Evolutionary conservation across 2,888 invertebrate species (phyloP), one percentile per base, ranked within the genome.

Genomic region (Chrysolina oricalcia): DNA sequence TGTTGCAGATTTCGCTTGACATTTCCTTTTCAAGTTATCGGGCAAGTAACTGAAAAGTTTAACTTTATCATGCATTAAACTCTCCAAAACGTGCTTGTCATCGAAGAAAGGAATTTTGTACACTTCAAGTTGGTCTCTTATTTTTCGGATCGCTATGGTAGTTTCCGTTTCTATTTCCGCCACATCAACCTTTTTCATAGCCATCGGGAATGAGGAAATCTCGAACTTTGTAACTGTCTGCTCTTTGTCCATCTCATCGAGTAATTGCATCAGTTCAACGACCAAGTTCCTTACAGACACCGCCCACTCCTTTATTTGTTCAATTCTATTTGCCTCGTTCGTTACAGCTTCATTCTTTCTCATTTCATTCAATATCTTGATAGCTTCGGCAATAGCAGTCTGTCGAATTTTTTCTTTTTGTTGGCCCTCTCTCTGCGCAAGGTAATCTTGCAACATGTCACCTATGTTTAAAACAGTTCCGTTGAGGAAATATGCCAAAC

Each of bases 401-500:
- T 81, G 80, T 83, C 91, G 89, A 48, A 89, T 83, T 43, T 80
- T 80, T 85, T 92, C 91, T 72, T 81, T 80, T 43, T 81, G 80
- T 72, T 86, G 84, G 4, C 79, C 75, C 56, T 82, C 77, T 66
- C 82, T 83, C 65, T 83, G 76, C 56, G 81, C 76, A 50, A 82
- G 68, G 72, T 79, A 86, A 17, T 75, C 76, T 35, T 78, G 76
- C 46, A 85, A 77, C 59, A 88, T 74, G 71, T 88, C 83, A 3
- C 78, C 76, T 71, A 89, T 90, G 80, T 87, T 85, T 63, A 92
- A 87, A 48, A 92, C 86, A 43, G 88, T 87, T 0, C 89, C 89
- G 77, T 90, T 89, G 79, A 92, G 90, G 69, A 91, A 77, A 85
- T 90, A 90, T 0, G 90, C 90, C 15, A 93, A 86, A 80, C 91